A percentile compares a stretch with the other conserved stretches of the same genome.
phyloP scores from a whole-genome alignment of 2,888 invertebrate species.

The Empis stercorea region DNA sequence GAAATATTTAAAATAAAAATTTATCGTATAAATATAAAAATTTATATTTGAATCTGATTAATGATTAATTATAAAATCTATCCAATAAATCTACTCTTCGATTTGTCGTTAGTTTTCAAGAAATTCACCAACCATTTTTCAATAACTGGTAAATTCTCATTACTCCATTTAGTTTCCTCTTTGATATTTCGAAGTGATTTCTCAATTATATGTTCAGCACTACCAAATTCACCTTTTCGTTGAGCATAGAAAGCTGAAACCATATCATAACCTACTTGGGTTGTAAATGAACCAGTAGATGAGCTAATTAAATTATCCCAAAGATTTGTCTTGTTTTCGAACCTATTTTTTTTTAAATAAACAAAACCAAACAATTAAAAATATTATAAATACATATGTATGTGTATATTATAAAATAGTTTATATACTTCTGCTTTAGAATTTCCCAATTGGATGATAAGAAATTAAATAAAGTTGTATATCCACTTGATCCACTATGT shows the following conservation, averaged over 20 bases:
- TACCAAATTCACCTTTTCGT: conserved; percentile 54
- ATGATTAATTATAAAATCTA: too few relatives aligned
- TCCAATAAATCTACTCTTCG: conserved; percentile 24
- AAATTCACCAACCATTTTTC: conserved; percentile 56
- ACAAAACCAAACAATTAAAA: background rate
- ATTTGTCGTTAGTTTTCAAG: conserved; percentile 26
- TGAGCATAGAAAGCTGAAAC: conserved; percentile 51
- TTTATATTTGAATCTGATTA: too few relatives aligned
- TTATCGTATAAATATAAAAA: too few relatives aligned
- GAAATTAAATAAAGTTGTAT: conserved; percentile 58
- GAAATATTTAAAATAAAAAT: too few relatives aligned
- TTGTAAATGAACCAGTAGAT: conserved; percentile 63
- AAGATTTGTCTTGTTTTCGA: conserved; percentile 52
- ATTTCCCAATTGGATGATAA: conserved; percentile 55
- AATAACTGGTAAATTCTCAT: conserved; percentile 60
- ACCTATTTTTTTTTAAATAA: conserved; percentile 41
- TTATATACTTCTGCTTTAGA: conserved; percentile 49
- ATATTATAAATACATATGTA: too few relatives aligned
- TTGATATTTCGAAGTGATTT: conserved; percentile 59
- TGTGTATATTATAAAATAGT: background rate
- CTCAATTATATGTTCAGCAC: conserved; percentile 59
- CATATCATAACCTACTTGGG: conserved; percentile 56
- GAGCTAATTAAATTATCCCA: conserved; percentile 66
- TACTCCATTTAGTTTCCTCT: conserved; percentile 64
- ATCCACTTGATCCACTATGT: conserved; percentile 55